These are phyloP conservation scores for Ancistrus triradiatus DNA, from an alignment of 2,113 vertebrate species.

Conservation along the genomic window DNA sequence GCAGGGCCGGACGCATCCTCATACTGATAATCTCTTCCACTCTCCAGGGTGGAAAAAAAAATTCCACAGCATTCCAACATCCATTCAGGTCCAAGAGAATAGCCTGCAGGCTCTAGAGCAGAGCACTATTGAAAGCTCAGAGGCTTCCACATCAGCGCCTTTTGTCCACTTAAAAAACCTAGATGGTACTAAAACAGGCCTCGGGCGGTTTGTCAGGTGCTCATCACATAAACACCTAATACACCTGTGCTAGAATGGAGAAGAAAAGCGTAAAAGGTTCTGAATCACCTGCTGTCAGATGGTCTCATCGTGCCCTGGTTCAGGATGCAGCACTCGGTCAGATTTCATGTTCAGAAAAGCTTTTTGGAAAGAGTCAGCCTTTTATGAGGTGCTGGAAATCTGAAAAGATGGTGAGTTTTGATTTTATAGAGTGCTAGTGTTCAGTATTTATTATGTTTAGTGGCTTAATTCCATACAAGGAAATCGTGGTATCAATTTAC, in stretches of 20 bases:
- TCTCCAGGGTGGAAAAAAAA: too few species aligned
- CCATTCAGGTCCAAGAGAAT: slow-evolving; percentile 36
- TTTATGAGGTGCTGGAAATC: too few species aligned
- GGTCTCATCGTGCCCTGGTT: slow-evolving; percentile 19
- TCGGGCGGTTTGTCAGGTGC: slow-evolving; percentile 32
- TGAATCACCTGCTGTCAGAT: slow-evolving; percentile 32
- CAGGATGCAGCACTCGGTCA: slow-evolving; percentile 9
- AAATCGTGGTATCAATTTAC: too few species aligned
- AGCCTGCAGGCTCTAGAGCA: slow-evolving; percentile 39
- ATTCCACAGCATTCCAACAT: slow-evolving; percentile 30
- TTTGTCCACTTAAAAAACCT: slow-evolving; percentile 42
- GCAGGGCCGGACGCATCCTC: too few species aligned
- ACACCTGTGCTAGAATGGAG: slow-evolving; percentile 40
- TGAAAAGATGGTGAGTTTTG: too few species aligned
- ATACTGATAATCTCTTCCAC: too few species aligned
- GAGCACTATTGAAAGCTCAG: slow-evolving; percentile 37
- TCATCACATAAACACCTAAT: slow-evolving; percentile 18
- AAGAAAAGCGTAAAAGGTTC: slow-evolving; percentile 22
- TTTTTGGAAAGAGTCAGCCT: slow-evolving; percentile 4
- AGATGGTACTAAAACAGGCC: slow-evolving; percentile 36
- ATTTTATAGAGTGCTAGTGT: too few species aligned
- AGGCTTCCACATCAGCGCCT: slow-evolving; percentile 32
- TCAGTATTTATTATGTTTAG: too few species aligned
- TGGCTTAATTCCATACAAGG: too few species aligned
- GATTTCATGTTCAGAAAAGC: neutral